Conservation (phyloP, 2,113 vertebrate species). For the Neodontobutis hainanensis region DNA sequence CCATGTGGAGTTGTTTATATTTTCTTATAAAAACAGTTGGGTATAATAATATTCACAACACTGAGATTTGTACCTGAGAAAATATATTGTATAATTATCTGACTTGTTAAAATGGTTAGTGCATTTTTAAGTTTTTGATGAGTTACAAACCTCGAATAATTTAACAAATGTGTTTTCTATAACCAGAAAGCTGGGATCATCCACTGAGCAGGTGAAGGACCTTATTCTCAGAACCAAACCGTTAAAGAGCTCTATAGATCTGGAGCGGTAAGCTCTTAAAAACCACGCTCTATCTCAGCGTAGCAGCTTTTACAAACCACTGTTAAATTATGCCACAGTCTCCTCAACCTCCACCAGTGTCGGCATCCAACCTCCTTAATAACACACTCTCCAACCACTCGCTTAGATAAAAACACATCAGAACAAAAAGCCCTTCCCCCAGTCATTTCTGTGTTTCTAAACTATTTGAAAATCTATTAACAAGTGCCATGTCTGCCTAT, state of each 20-base stretch:
- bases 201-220: constrained; percentile 2
- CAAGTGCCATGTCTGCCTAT: neutral
- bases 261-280: constrained; percentile 56
- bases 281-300: constrained; percentile 35
- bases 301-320: constrained; percentile 55
- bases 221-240: constrained; percentile 20
- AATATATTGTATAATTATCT: too few relatives aligned
- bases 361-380: constrained; percentile 15
- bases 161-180: neutral
- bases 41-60: too few relatives aligned
- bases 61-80: too few relatives aligned
- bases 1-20: too few relatives aligned
- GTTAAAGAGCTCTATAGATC: constrained; percentile 32
- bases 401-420: constrained; percentile 48
- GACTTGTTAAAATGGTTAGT: too few relatives aligned
- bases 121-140: neutral
- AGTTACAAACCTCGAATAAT: neutral
- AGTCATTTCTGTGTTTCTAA: neutral
- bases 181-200: neutral
- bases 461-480: neutral
- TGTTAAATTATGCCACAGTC: constrained; percentile 41
- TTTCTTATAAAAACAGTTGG: too few relatives aligned
- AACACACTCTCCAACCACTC: constrained; percentile 46
- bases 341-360: constrained; percentile 3
- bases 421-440: neutral